Conservation (phyloP, 2,888 invertebrate genomes). For the Chaitophorus viminalis region DNA sequence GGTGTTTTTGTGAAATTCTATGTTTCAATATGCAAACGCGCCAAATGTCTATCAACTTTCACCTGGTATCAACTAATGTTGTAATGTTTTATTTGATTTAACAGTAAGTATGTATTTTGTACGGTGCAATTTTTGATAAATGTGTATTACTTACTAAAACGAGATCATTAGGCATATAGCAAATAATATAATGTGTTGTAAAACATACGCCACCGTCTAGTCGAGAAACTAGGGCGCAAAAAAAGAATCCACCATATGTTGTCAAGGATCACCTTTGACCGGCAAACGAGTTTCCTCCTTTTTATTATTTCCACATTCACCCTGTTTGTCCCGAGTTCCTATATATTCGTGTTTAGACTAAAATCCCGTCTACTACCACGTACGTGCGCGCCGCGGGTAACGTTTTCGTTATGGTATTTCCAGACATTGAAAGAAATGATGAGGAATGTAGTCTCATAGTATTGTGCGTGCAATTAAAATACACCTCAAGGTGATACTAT, state of each 20-base stretch:
- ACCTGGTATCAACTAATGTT: too few relatives aligned
- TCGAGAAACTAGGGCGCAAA: conserved; percentile 17
- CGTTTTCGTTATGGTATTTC: not conserved
- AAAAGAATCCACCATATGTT: conserved; percentile 43
- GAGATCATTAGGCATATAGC: conserved; percentile 37
- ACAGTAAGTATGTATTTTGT: not conserved
- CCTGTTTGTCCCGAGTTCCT: conserved; percentile 46
- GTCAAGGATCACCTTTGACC: conserved; percentile 48
- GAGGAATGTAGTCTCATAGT: conserved; percentile 1
- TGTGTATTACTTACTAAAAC: not conserved
- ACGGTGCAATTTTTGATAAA: not conserved
- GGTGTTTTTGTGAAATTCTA: too few relatives aligned
- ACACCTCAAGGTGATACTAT: conserved; percentile 7
- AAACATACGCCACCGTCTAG: conserved; percentile 6
- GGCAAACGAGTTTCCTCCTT: conserved; percentile 60
- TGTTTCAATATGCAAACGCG: too few relatives aligned
- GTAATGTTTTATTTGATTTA: too few relatives aligned
- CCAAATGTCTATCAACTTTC: too few relatives aligned
- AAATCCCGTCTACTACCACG: not conserved
- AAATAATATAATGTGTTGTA: conserved; percentile 28
- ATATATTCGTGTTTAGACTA: conserved; percentile 7
- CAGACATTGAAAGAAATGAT: not conserved
- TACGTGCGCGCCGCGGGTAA: not conserved
- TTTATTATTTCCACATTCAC: conserved; percentile 51
- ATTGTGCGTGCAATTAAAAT: conserved; percentile 7